Conservation (phyloP, 92 coral and sea anemone species). For the Zoanthus solanderi region DNA sequence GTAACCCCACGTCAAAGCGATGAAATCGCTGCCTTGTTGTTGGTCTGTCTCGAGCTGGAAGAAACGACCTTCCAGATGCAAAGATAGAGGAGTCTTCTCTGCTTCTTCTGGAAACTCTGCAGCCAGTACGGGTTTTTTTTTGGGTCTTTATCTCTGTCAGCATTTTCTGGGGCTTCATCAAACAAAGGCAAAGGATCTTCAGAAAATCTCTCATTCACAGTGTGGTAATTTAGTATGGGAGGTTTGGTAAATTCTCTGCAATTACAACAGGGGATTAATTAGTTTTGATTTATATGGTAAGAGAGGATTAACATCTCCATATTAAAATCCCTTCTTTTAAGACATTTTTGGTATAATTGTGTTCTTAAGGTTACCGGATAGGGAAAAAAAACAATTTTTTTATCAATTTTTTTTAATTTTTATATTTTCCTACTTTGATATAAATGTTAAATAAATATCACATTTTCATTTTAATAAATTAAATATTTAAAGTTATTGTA, state of each 20-base stretch:
- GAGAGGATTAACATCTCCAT: conserved; percentile 8
- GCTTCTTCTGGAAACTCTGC: not conserved
- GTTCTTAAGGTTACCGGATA: conserved; percentile 1
- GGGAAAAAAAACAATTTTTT: not conserved
- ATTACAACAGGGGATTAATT: not conserved
- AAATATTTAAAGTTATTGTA: too few species aligned
- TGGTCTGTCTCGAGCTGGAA: conserved; percentile 37
- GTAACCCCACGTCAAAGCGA: conserved; percentile 39
- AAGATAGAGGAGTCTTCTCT: conserved; percentile 43
- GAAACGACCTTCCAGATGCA: conserved; percentile 39
- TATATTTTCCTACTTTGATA: not conserved
- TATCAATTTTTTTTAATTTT: not conserved
- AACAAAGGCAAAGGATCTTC: conserved; percentile 35
- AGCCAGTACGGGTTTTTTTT: conserved; percentile 36
- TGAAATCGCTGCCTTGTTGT: conserved; percentile 38
- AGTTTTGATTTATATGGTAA: conserved; percentile 1
- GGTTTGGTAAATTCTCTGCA: conserved; percentile 38
- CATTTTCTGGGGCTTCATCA: conserved; percentile 28
- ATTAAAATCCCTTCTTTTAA: not conserved
- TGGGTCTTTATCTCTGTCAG: conserved; percentile 20
- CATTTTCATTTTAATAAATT: too few species aligned
- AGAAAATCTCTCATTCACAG: conserved; percentile 43
- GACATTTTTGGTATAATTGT: not conserved
- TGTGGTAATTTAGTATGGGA: conserved; percentile 24
- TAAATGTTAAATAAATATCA: too few species aligned